A percentile compares a stretch with the other conserved stretches of the same genome.
Evolutionary conservation across 2,888 invertebrate species (phyloP).

Genomic region (Sarcophaga variegata): DNA sequence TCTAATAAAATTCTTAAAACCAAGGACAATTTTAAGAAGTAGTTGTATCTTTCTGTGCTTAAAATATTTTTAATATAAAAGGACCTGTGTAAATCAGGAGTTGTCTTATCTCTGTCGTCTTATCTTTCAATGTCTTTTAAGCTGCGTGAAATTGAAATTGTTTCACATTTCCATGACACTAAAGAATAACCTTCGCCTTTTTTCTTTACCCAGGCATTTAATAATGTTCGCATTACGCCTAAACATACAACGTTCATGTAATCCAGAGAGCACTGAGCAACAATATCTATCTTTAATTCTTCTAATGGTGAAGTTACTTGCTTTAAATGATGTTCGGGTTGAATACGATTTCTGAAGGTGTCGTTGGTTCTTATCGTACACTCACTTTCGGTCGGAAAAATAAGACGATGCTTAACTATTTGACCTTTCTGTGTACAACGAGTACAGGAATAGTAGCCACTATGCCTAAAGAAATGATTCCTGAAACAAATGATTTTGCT

Average conservation of each 20-base stretch:
- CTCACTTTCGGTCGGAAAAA: constrained; percentile 1
- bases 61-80: constrained; percentile 61
- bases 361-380: constrained; percentile 21
- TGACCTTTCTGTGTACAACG: no score
- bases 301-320: constrained; percentile 32
- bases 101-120: constrained; percentile 66
- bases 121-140: constrained; percentile 64
- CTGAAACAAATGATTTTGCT: constrained; percentile 48
- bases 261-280: constrained; percentile 37
- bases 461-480: constrained; percentile 29
- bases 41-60: constrained; percentile 25
- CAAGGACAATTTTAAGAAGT: no score
- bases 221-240: constrained; percentile 17
- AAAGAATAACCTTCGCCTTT: constrained; percentile 39
- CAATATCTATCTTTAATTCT: constrained; percentile 39
- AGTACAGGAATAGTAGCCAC: constrained; percentile 14
- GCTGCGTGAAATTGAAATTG: constrained; percentile 47
- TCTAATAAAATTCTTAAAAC: no score
- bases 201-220: constrained; percentile 36
- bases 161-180: constrained; percentile 6
- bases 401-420: constrained; percentile 8
- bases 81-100: constrained; percentile 64
- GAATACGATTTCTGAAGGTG: constrained; percentile 40
- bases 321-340: constrained; percentile 46
- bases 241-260: constrained; percentile 48